phyloP scores from a whole-genome alignment of 1,140 invertebrate genomes.

The Himalopsyche phryganea region DNA sequence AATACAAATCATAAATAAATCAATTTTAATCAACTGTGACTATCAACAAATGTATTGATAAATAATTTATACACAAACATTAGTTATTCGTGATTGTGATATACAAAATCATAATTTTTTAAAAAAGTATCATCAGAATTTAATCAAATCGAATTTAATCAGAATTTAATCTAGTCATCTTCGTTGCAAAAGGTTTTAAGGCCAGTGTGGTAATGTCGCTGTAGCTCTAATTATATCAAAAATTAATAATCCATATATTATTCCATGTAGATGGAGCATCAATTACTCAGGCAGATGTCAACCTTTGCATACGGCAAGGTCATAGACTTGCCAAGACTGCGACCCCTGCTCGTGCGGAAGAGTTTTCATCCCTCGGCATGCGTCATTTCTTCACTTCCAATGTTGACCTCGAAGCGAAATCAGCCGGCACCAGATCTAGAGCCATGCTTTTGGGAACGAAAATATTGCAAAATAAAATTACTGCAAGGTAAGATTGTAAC shows the following conservation, averaged over 20 bases:
- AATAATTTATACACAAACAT: no score
- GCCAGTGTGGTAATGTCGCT: no score
- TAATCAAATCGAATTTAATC: neutral
- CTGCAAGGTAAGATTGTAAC: conserved; percentile 14
- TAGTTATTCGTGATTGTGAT: no score
- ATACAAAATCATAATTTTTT: no score
- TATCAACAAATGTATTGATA: no score
- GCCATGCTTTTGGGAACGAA: conserved; percentile 20
- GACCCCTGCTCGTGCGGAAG: neutral
- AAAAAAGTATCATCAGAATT: no score
- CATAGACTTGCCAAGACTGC: conserved; percentile 12
- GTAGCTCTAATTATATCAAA: no score
- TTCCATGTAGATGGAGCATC: neutral
- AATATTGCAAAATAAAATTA: conserved; percentile 30
- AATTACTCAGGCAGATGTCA: conserved; percentile 18
- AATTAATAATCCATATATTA: no score
- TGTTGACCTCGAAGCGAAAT: neutral
- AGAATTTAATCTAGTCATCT: neutral
- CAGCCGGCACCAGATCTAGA: conserved; percentile 9
- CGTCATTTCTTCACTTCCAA: conserved; percentile 16
- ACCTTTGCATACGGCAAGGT: conserved; percentile 15
- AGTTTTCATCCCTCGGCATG: conserved; percentile 18
- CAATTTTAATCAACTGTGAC: no score
- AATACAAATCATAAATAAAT: no score
- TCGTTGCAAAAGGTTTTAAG: no score